Percentiles rank a stretch among this genome's conserved stretches.
phyloP scores from a whole-genome alignment of 2,113 vertebrate genomes.

The Sinocyclocheilus rhinocerous region DNA sequence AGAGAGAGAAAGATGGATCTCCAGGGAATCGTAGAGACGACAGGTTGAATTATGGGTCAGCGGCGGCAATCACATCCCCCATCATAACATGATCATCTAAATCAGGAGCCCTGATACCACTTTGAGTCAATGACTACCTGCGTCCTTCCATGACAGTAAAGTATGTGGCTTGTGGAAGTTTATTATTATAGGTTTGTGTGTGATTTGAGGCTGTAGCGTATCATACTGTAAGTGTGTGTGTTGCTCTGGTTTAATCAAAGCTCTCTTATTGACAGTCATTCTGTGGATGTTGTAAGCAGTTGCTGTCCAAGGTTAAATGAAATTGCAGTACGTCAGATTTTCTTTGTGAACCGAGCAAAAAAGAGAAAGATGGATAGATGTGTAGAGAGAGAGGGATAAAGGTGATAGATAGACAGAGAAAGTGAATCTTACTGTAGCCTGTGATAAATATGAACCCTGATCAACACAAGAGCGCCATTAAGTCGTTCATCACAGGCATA shows the following conservation, averaged over 20 bases:
- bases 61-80: conserved; percentile 49
- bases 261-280: conserved; percentile 83
- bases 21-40: conserved; percentile 35
- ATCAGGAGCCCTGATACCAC: conserved; percentile 38
- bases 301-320: conserved; percentile 88
- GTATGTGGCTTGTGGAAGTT: conserved; percentile 26
- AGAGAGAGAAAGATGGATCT: conserved; percentile 2
- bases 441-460: conserved; percentile 52
- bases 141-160: not conserved
- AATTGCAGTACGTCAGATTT: conserved; percentile 89
- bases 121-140: conserved; percentile 21
- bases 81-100: conserved; percentile 53
- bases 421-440: conserved; percentile 30
- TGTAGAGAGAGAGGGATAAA: not conserved
- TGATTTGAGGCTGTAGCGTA: conserved; percentile 24
- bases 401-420: not conserved
- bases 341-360: conserved; percentile 29
- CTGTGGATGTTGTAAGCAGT: conserved; percentile 81
- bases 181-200: conserved; percentile 39
- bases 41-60: conserved; percentile 55
- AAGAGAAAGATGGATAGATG: conserved; percentile 24
- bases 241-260: conserved; percentile 45
- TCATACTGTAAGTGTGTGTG: conserved; percentile 7
- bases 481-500: conserved; percentile 87
- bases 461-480: conserved; percentile 83